These are phyloP conservation scores for Pseudochirops cupreus DNA, from an alignment of 2,797 vertebrate genomes.

Conservation along the genomic window DNA sequence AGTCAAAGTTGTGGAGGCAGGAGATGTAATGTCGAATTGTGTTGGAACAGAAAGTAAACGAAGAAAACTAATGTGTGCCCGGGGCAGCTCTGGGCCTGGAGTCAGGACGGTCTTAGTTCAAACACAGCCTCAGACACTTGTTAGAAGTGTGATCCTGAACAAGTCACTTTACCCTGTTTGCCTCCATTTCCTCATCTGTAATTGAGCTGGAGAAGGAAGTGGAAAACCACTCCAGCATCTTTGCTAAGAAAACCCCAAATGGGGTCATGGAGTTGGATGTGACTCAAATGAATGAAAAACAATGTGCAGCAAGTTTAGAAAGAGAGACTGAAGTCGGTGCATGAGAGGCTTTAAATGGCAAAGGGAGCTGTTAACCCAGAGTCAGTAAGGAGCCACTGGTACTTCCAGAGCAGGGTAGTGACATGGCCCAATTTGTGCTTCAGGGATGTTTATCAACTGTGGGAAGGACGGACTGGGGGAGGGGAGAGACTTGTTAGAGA, in stretches of 20 bases:
- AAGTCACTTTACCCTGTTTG: not conserved
- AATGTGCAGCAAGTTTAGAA: not conserved
- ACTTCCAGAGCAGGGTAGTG: not conserved
- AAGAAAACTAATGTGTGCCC: not conserved
- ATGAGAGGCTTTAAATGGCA: not conserved
- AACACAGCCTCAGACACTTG: not conserved
- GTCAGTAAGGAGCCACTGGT: not conserved
- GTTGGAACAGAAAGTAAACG: not conserved
- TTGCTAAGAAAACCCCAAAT: not conserved
- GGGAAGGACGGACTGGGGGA: not conserved
- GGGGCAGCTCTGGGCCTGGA: too few species aligned
- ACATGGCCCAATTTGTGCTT: not conserved
- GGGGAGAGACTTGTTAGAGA: not conserved
- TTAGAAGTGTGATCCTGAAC: not conserved
- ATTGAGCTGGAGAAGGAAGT: not conserved
- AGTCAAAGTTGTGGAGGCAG: not conserved
- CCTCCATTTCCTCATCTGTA: not conserved
- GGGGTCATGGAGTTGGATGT: not conserved
- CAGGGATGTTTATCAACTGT: not conserved
- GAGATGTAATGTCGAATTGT: not conserved
- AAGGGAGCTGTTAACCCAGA: not conserved
- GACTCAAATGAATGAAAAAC: not conserved
- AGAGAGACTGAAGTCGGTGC: not conserved
- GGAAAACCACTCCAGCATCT: not conserved
- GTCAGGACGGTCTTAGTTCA: not conserved